These are phyloP conservation scores for Gasterosteus aculeatus DNA, from an alignment of 2,113 vertebrate species.

Conservation along the genomic window DNA sequence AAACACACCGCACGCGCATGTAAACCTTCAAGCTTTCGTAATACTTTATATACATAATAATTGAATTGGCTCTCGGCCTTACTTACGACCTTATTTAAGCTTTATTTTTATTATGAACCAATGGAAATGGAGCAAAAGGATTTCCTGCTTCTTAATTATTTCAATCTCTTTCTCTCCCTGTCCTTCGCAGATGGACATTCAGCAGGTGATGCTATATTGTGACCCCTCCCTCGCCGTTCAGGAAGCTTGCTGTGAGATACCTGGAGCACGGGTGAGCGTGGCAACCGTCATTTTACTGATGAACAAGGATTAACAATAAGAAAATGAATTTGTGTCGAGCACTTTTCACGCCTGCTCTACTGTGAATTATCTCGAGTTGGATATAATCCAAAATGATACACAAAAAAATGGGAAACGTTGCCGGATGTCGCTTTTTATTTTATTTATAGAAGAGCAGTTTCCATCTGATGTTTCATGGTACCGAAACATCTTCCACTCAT, in stretches of 20 bases:
- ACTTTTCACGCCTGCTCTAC: not conserved
- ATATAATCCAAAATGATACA: not conserved
- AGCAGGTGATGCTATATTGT: slow-evolving; percentile 92
- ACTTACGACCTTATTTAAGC: slow-evolving; percentile 47
- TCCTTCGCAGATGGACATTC: slow-evolving; percentile 87
- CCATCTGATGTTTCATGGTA: not conserved
- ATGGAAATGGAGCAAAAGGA: slow-evolving; percentile 12
- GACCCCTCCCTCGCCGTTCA: slow-evolving; percentile 86
- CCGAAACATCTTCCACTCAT: not conserved
- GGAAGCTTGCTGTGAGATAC: slow-evolving; percentile 94
- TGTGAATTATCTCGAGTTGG: not conserved
- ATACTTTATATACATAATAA: slow-evolving; percentile 46
- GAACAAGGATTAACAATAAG: not conserved
- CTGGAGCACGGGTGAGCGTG: slow-evolving; percentile 84
- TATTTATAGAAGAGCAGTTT: not conserved
- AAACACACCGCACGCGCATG: not conserved
- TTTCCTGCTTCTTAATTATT: slow-evolving; percentile 1
- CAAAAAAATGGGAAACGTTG: no score
- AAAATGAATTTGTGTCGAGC: not conserved
- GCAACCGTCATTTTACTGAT: not conserved
- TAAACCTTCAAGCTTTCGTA: slow-evolving; percentile 28
- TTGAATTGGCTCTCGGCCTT: slow-evolving; percentile 43
- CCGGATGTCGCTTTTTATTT: not conserved
- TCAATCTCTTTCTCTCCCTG: not conserved
- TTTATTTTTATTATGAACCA: slow-evolving; percentile 28